These are phyloP conservation scores for Drosophila heteroneura DNA, from an alignment of 2,888 invertebrate species.

Conservation along the genomic window DNA sequence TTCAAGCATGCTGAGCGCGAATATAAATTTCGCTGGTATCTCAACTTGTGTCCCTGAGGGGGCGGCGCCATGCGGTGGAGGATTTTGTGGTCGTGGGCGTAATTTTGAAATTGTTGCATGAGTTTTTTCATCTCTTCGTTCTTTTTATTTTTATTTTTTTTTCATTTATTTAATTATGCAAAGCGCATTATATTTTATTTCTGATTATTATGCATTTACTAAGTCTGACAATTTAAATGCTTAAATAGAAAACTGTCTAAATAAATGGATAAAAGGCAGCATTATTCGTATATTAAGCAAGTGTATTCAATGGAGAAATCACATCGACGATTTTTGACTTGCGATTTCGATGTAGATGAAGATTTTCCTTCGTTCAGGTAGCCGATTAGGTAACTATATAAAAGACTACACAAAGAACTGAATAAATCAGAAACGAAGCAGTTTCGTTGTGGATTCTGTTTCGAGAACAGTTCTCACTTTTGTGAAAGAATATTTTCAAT, in stretches of 20 bases:
- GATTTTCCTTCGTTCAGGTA: neutral
- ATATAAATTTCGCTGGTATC: slow-evolving; percentile 56
- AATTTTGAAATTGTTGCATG: slow-evolving; percentile 21
- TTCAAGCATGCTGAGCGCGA: slow-evolving; percentile 57
- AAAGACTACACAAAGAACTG: neutral
- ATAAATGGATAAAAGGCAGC: neutral
- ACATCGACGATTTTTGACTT: neutral
- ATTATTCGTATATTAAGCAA: neutral
- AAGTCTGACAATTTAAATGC: neutral
- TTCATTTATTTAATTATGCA: neutral
- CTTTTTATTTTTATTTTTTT: neutral
- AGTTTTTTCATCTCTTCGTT: neutral
- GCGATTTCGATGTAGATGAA: neutral
- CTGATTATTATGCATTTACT: neutral
- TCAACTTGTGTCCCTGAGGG: slow-evolving; percentile 20
- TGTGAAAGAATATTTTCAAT: neutral
- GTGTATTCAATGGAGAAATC: neutral
- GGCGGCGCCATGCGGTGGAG: neutral
- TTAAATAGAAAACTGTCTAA: neutral
- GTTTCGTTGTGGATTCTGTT: neutral
- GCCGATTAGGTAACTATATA: neutral
- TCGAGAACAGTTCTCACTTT: neutral
- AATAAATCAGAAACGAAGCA: neutral
- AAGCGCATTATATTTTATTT: neutral
- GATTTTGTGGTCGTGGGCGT: slow-evolving; percentile 1